A percentile compares a stretch with the other conserved stretches of the same genome.
Evolutionary conservation across 2,888 invertebrate species (phyloP).

Genomic region (Phorcus lineatus): DNA sequence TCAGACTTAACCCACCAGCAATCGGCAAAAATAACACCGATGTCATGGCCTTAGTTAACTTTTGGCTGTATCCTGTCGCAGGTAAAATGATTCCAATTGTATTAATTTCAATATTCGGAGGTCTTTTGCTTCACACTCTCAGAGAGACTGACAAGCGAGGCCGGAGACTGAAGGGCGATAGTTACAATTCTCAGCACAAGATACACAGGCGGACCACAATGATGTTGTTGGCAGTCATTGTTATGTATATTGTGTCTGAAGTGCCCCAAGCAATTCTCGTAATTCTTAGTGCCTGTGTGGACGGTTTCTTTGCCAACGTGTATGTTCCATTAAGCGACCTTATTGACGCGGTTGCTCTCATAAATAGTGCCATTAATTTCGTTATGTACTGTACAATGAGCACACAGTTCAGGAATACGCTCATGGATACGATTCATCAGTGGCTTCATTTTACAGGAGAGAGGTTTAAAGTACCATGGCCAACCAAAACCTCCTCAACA

Average conservation of each 20-base stretch:
- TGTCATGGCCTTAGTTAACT: slow-evolving; percentile 39
- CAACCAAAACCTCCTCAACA: neutral
- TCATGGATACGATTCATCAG: slow-evolving; percentile 79
- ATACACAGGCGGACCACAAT: slow-evolving; percentile 85
- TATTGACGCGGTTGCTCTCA: slow-evolving; percentile 90
- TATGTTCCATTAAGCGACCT: slow-evolving; percentile 82
- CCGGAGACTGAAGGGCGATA: slow-evolving; percentile 54
- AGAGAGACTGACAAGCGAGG: slow-evolving; percentile 59
- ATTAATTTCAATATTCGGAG: slow-evolving; percentile 84
- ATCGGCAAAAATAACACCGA: slow-evolving; percentile 40
- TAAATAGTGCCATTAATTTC: slow-evolving; percentile 94
- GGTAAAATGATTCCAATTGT: slow-evolving; percentile 93
- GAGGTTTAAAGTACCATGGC: slow-evolving; percentile 17
- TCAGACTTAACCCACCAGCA: slow-evolving; percentile 42
- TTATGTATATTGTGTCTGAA: slow-evolving; percentile 91
- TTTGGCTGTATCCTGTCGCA: slow-evolving; percentile 93
- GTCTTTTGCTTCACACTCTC: slow-evolving; percentile 75
- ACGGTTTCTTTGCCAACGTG: slow-evolving; percentile 80
- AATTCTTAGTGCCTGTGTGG: slow-evolving; percentile 69
- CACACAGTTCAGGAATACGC: slow-evolving; percentile 85
- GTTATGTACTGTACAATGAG: slow-evolving; percentile 95
- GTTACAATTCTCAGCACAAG: slow-evolving; percentile 38
- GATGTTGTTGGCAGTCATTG: slow-evolving; percentile 85
- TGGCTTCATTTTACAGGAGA: neutral
- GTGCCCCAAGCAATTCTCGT: slow-evolving; percentile 46